Conservation (phyloP, 2,888 invertebrate species). For the Tuta absoluta region DNA sequence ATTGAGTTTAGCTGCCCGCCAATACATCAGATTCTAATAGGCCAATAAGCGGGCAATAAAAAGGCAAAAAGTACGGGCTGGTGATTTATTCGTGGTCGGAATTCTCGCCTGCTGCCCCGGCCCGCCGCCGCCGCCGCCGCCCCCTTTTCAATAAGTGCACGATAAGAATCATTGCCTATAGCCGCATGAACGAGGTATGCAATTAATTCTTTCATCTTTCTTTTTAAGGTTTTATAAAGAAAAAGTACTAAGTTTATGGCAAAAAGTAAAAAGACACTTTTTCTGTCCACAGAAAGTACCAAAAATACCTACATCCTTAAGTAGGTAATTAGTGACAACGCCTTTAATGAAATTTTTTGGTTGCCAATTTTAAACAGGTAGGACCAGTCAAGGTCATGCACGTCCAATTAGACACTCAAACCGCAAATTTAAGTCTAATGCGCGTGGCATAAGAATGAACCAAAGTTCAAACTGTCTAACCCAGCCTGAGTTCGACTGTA, state of each 20-base stretch:
- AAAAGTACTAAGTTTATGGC: not conserved
- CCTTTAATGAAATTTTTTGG: no score
- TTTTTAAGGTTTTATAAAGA: not conserved
- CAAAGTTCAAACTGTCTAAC: no score
- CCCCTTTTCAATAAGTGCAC: constrained; percentile 73
- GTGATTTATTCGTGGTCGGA: constrained; percentile 76
- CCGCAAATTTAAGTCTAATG: no score
- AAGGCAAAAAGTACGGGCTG: constrained; percentile 64
- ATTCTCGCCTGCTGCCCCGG: constrained; percentile 39
- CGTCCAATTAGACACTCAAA: no score
- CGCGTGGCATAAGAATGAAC: no score
- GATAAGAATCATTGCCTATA: constrained; percentile 74
- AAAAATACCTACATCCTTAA: no score
- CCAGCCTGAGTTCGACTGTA: no score
- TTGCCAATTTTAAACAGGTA: no score
- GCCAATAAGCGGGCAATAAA: constrained; percentile 75
- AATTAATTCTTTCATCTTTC: constrained; percentile 55
- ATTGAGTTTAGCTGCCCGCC: constrained; percentile 11
- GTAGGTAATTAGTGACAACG: not conserved
- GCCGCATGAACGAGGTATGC: constrained; percentile 56
- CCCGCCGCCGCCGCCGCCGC: constrained; percentile 37
- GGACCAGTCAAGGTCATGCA: no score
- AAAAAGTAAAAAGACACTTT: not conserved
- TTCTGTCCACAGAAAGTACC: no score
- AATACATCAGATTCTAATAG: constrained; percentile 51